Percentiles rank a stretch among this genome's conserved stretches.
Conservation (phyloP, 2,888 invertebrate genomes). For the Pammene aurita region DNA sequence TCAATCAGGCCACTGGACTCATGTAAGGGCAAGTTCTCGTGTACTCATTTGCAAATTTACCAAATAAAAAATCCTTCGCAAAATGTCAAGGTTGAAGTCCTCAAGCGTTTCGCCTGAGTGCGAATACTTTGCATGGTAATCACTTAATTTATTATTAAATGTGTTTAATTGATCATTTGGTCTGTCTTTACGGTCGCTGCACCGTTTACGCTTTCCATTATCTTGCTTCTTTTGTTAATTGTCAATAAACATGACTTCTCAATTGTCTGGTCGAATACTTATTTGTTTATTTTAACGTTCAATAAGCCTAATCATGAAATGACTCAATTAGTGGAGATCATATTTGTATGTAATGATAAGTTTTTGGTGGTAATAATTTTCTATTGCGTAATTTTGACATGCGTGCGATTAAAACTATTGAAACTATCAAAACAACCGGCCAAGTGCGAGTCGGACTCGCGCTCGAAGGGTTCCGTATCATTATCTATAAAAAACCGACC, state of each 20-base stretch:
- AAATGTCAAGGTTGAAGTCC: constrained; percentile 57
- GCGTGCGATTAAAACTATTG: not conserved
- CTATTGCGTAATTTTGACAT: not conserved
- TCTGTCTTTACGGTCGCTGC: constrained; percentile 58
- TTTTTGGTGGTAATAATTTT: not conserved
- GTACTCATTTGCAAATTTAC: constrained; percentile 43
- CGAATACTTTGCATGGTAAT: constrained; percentile 58
- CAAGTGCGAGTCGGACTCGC: too few relatives aligned
- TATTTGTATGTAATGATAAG: not conserved
- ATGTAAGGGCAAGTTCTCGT: constrained; percentile 49
- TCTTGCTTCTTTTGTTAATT: constrained; percentile 50
- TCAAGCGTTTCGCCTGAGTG: constrained; percentile 49
- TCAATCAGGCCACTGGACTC: constrained; percentile 57
- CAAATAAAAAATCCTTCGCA: constrained; percentile 42
- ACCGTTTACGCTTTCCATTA: constrained; percentile 56
- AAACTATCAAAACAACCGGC: not conserved
- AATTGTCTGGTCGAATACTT: constrained; percentile 37
- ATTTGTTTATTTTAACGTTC: constrained; percentile 17
- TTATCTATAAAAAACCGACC: too few relatives aligned
- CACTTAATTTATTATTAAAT: constrained; percentile 71
- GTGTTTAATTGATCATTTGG: constrained; percentile 62
- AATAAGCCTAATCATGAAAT: not conserved
- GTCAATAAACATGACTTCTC: constrained; percentile 47
- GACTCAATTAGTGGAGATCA: not conserved
- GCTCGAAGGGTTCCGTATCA: too few relatives aligned